Conservation (phyloP, 2,797 vertebrate genomes). For the Protosalanx chinensis region DNA sequence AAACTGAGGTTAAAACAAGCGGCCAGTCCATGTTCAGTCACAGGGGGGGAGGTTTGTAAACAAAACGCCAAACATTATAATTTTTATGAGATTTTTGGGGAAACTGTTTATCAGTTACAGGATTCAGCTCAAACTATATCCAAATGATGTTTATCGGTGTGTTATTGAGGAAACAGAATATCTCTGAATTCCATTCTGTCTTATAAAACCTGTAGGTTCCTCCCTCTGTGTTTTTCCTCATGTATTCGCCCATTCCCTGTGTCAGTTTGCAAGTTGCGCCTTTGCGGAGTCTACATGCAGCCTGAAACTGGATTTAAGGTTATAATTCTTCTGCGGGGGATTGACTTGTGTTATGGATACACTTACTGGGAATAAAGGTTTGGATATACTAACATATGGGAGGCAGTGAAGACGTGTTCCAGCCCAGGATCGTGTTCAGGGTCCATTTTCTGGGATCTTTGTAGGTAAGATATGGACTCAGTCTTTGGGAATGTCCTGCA, state of each 20-base stretch:
- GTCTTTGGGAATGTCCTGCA: constrained; percentile 52
- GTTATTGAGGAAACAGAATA: neutral
- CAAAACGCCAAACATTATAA: neutral
- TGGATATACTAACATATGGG: constrained; percentile 32
- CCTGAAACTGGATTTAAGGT: neutral
- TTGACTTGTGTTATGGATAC: constrained; percentile 6
- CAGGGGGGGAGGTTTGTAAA: neutral
- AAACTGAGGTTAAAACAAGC: constrained; percentile 59
- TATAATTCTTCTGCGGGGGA: neutral
- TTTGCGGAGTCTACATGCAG: constrained; percentile 32
- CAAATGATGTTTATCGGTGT: neutral
- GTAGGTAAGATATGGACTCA: constrained; percentile 34
- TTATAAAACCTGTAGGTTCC: fast-evolving
- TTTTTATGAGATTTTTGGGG: neutral
- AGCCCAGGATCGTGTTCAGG: constrained; percentile 10
- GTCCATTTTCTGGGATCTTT: constrained; percentile 40
- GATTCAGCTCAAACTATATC: neutral
- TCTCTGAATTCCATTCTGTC: neutral
- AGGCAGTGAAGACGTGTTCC: constrained; percentile 47
- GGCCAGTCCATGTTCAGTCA: constrained; percentile 25
- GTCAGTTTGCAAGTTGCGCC: constrained; percentile 75
- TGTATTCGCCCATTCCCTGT: constrained; percentile 55
- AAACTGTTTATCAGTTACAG: neutral
- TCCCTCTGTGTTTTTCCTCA: constrained; percentile 31
- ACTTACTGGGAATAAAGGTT: neutral